Evolutionary conservation across 2,113 vertebrate species (phyloP), one percentile per base, ranked within the genome.

Genomic region (Nycticryphes semicollaris): DNA sequence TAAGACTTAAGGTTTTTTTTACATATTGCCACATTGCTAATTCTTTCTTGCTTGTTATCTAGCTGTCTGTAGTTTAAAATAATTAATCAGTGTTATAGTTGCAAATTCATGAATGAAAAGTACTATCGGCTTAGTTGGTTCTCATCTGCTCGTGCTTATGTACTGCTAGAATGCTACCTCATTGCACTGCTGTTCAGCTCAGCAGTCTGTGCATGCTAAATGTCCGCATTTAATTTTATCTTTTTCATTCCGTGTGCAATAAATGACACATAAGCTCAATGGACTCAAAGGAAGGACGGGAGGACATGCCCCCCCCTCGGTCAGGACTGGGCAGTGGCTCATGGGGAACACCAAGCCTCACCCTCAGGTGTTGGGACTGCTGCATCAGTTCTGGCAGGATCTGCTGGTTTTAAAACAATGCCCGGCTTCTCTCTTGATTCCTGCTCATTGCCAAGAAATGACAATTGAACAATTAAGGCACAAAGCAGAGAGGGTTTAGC

Each of bases 401-500:
- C 2, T 70, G 50, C 47, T 86, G 68, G 39, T 75, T 75, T 77
- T 80, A 50, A 67, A 84, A 63, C 93, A 93, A 18, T 37, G 86
- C 50, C 56, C 76, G 78, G 19, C 85, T 95, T 82, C 87, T 87
- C 72, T 75, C 59, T 89, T 92, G 77, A 37, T 87, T 79, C 87
- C 79, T 68, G 60, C 69, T 86, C 51, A 12, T 84, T 82, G 91
- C 91, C 87, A 87, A 47, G 69, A 94, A 89, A 82, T 84, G 33
- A 72, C 94, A 96, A 68, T 82, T 72, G 73, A 78, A 89, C 80
- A 94, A 87, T 95, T 78, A 89, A 82, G 47, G 47, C 66, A 60
- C 47, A 89, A 89, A 93, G 82, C 79, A 72, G 84, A 91, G 68
- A 84, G 35, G 41, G 19, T 82, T 96, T 94, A 89, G 74, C 77